Percentiles rank a stretch among this genome's conserved stretches.
Conservation (phyloP, 2,113 vertebrate genomes). For the Pachypanchax playfairii region DNA sequence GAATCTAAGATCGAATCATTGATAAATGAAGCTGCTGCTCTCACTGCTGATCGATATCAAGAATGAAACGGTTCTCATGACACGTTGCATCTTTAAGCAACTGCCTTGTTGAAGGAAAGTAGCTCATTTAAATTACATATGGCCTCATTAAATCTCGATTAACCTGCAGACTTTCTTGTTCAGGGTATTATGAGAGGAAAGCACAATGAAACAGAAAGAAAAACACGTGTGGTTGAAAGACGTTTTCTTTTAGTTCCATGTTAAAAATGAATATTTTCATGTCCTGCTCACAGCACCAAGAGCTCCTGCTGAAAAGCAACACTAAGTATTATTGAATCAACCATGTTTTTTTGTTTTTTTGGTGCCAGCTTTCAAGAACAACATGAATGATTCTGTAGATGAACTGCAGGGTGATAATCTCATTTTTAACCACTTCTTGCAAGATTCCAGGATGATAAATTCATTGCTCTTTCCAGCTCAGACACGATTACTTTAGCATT, state of each 20-base stretch:
- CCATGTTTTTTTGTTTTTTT: too few relatives aligned
- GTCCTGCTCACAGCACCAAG: conserved; percentile 17
- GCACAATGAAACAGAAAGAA: conserved; percentile 32
- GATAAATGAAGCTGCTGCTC: conserved; percentile 28
- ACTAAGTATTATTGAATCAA: not conserved
- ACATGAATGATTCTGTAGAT: not conserved
- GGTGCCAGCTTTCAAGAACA: not conserved
- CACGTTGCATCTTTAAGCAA: not conserved
- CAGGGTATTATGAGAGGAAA: not conserved
- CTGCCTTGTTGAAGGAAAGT: not conserved
- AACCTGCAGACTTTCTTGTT: not conserved
- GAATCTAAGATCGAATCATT: conserved; percentile 2
- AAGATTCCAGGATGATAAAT: not conserved
- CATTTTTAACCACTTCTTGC: not conserved
- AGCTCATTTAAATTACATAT: not conserved
- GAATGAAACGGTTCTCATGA: not conserved
- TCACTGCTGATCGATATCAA: not conserved
- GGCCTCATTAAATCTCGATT: not conserved
- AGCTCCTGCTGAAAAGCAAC: conserved; percentile 15
- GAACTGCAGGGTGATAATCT: not conserved
- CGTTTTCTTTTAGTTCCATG: not conserved
- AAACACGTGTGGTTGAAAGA: too few relatives aligned
- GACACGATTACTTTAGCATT: conserved; percentile 4
- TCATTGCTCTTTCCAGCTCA: conserved; percentile 5
- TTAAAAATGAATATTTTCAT: conserved; percentile 23